Evolutionary conservation across 2,113 vertebrate genomes (phyloP).

Genomic region (Shinisaurus crocodilurus): DNA sequence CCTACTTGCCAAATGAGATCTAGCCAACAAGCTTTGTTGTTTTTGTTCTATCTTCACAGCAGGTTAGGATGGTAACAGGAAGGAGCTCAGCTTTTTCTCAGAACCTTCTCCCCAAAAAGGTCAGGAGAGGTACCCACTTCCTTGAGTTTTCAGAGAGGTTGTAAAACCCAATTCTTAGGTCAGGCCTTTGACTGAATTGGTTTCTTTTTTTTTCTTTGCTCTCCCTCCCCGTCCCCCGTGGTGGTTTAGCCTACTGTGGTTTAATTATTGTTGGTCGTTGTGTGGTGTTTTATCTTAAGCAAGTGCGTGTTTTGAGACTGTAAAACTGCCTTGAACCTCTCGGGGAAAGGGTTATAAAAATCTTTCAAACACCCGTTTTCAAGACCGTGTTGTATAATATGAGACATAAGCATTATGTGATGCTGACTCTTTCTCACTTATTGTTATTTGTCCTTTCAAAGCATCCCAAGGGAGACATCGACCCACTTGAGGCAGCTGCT

Average conservation of each 20-base stretch:
- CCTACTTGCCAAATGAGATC: background rate
- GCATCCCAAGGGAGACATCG: slow-evolving; percentile 94
- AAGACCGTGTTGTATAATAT: too few species aligned
- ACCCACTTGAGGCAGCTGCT: slow-evolving; percentile 87
- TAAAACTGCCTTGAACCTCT: background rate
- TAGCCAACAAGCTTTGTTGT: background rate
- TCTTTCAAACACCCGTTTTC: background rate
- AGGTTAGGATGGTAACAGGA: background rate
- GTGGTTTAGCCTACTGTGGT: background rate
- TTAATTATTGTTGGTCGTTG: background rate
- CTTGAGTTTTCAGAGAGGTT: background rate
- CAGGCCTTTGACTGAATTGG: background rate
- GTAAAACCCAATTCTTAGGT: too few species aligned
- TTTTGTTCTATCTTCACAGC: background rate
- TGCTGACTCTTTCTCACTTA: too few species aligned
- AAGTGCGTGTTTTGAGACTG: background rate
- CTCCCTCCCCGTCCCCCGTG: background rate
- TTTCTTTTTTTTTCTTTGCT: too few species aligned
- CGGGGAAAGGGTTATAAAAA: background rate
- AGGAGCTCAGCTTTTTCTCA: background rate
- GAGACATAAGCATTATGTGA: too few species aligned
- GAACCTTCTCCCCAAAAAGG: background rate
- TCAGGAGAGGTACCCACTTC: background rate
- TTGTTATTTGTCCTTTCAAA: slow-evolving; percentile 49
- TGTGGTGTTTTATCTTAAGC: background rate